Base-by-base conservation (phyloP, 2,888 invertebrate species). In the Lasius platythorax region DNA sequence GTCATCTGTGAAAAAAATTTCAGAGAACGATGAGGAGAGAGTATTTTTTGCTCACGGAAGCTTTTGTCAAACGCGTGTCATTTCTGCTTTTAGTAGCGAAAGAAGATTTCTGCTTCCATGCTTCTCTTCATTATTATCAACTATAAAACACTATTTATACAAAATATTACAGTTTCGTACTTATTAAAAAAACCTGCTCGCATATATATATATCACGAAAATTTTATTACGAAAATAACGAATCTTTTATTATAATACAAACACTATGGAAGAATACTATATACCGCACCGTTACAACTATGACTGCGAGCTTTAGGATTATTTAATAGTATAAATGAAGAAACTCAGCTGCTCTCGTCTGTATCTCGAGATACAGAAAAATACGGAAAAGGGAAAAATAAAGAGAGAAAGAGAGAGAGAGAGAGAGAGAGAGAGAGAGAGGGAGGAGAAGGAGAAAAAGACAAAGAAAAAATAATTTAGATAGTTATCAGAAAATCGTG, bases 401-500 rank as follows among this genome's bases (percentile, higher is more conserved):
- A 23, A 30, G 46, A 43, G 5, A 46, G 46, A 46, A 2, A 15
- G 40, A 40, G 40, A 18, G 33, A 58, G 18, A 33, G 63, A 63
- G n/a, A n/a, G n/a, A 40, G 23, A 37, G 11, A 12, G n/a, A 40
- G 18, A n/a, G 11, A 23, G 37, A 37, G 64, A 61, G 8, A 15
- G 11, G 8, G 46, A 4, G 2, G 15, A 18, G 18, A 18, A 30
- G 3, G 12, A 56, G 28, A 72, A 53, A 79, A 18, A 70, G 23
- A 61, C n/a, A 23, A 15, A 79, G 28, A 58, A 18, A 50, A 28
- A 68, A 64, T 12, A 28, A 66, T 66, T 76, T n/a, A 64, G 15
- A 68, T 64, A 68, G 79, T 85, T 79, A 84, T 86, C 83, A 72
- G 85, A 70, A 89, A 83, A 72, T 83, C 82, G 78, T 85, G 83